Evolutionary conservation across 2,888 invertebrate genomes (phyloP).

Genomic region (Caenorhabditis wallacei): DNA sequence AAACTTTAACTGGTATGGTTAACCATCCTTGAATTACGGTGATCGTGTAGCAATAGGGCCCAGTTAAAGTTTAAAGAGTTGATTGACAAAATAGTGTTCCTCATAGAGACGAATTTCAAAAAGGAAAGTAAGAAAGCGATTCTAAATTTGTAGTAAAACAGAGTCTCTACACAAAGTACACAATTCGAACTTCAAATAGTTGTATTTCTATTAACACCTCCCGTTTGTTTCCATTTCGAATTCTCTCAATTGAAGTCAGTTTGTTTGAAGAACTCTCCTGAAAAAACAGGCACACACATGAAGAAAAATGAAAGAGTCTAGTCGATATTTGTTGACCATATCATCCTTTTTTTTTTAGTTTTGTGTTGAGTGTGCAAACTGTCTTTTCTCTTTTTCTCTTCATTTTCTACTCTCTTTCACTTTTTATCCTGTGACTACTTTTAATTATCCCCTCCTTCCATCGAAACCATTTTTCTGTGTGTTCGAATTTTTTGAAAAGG

Average conservation of each 20-base stretch:
- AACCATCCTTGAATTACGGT: no score
- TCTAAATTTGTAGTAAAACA: no score
- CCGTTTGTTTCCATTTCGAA: neutral
- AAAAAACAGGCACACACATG: constrained; percentile 17
- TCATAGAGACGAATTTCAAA: no score
- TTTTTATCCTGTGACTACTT: constrained; percentile 28
- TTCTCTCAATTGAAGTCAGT: constrained; percentile 13
- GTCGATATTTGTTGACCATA: constrained; percentile 37
- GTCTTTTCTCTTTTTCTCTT: constrained; percentile 27
- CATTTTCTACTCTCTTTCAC: neutral
- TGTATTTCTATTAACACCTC: no score
- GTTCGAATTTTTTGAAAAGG: neutral
- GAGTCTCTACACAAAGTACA: no score
- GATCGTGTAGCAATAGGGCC: no score
- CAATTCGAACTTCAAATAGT: no score
- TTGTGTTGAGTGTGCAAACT: constrained; percentile 22
- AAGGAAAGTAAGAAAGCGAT: no score
- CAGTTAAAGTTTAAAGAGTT: no score
- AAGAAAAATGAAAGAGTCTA: constrained; percentile 36
- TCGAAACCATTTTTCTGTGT: constrained; percentile 1
- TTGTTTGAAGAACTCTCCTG: constrained; percentile 27
- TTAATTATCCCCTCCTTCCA: constrained; percentile 29
- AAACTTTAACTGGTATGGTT: no score
- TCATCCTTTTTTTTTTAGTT: constrained; percentile 27
- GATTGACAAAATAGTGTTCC: no score